These are phyloP conservation scores for Brachionus rotundiformis DNA, from an alignment of 1,140 invertebrate genomes.

Conservation along the genomic window DNA sequence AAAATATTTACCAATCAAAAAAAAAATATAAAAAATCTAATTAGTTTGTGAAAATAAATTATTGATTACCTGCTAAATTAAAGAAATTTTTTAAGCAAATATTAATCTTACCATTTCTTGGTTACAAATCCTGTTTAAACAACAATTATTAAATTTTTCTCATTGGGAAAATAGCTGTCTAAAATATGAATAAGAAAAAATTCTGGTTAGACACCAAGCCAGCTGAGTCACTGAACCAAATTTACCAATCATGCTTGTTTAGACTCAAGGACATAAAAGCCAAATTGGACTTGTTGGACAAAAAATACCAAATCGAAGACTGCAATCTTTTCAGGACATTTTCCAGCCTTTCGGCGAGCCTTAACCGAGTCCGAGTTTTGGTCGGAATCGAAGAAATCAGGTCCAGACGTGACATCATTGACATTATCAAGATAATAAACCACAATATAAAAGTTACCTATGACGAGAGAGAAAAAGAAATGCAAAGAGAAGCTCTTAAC, in stretches of 20 bases:
- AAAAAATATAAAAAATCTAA: not conserved
- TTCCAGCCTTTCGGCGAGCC: not conserved
- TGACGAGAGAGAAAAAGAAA: not conserved
- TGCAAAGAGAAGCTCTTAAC: not conserved
- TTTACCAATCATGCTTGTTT: not conserved
- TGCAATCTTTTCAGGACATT: not conserved
- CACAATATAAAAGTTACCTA: not conserved
- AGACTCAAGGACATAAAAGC: not conserved
- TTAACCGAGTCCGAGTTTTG: not conserved
- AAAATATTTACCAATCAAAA: too few relatives aligned
- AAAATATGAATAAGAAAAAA: not conserved
- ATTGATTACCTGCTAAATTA: not conserved
- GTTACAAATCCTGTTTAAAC: conserved; percentile 28
- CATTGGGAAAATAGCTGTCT: too few relatives aligned
- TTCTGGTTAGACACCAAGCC: not conserved
- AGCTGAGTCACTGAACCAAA: not conserved
- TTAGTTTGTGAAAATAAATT: not conserved
- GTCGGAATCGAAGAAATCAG: not conserved
- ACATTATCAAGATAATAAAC: not conserved
- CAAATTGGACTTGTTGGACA: not conserved
- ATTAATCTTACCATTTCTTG: conserved; percentile 5
- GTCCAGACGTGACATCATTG: not conserved
- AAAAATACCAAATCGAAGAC: not conserved
- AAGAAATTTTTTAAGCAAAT: not conserved
- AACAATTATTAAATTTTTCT: not conserved